These are phyloP conservation scores for Pseudoatta argentina DNA, from an alignment of 1,140 invertebrate species.

Conservation along the genomic window DNA sequence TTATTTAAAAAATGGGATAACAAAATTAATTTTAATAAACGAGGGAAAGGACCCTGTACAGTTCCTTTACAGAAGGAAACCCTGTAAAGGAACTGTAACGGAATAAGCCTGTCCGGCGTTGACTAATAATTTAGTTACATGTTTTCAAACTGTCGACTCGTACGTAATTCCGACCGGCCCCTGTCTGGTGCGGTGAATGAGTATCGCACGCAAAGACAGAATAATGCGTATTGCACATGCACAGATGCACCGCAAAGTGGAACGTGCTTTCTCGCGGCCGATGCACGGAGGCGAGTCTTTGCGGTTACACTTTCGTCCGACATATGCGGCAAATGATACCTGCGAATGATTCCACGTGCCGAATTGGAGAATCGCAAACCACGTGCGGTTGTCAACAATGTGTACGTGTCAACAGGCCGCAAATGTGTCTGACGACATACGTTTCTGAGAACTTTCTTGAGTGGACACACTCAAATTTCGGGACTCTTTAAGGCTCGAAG, in stretches of 20 bases:
- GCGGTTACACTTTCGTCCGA: conserved; percentile 50
- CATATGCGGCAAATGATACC: conserved; percentile 41
- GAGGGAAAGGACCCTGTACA: neutral
- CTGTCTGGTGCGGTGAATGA: conserved; percentile 49
- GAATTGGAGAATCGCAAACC: conserved; percentile 14
- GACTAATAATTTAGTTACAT: conserved; percentile 17
- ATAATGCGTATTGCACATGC: conserved; percentile 51
- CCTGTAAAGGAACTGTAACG: too few relatives aligned
- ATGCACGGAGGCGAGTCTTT: neutral
- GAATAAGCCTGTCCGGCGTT: neutral
- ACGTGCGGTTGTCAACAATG: conserved; percentile 25
- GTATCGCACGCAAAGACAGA: conserved; percentile 24
- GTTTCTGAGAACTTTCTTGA: neutral
- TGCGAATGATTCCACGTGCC: conserved; percentile 32
- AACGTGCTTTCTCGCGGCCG: conserved; percentile 34
- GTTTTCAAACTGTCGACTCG: conserved; percentile 26
- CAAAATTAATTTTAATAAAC: neutral
- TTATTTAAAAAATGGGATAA: neutral
- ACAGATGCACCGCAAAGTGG: conserved; percentile 57
- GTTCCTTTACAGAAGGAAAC: too few relatives aligned
- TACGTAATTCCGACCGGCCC: conserved; percentile 7
- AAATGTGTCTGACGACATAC: neutral
- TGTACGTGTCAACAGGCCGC: conserved; percentile 11
- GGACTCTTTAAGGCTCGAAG: too few relatives aligned
- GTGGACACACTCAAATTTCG: neutral